Conservation (phyloP, 2,113 vertebrate genomes). For the Cathartes aura region DNA sequence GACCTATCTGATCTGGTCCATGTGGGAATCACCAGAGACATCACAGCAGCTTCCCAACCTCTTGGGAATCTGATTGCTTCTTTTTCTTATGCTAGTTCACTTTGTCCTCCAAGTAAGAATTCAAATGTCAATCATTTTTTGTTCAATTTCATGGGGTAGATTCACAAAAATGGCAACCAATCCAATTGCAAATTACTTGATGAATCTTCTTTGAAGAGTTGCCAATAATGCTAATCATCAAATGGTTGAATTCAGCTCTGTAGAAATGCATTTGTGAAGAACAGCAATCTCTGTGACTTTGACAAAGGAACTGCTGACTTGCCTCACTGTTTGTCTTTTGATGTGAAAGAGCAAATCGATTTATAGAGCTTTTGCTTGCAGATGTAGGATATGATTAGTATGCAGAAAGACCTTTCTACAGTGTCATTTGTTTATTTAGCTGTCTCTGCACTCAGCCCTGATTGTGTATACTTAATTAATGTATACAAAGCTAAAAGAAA, state of each 20-base stretch:
- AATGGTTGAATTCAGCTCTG: conserved; percentile 88
- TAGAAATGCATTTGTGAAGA: conserved; percentile 91
- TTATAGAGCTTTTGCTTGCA: conserved; percentile 90
- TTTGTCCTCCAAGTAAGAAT: conserved; percentile 76
- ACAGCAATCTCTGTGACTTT: conserved; percentile 99
- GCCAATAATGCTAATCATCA: conserved; percentile 97
- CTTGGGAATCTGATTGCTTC: conserved; percentile 41
- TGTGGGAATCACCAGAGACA: conserved; percentile 43
- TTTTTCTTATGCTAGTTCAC: conserved; percentile 56
- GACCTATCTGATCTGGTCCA: background rate
- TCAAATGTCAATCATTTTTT: conserved; percentile 82
- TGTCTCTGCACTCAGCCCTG: conserved; percentile 82
- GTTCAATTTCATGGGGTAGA: conserved; percentile 79
- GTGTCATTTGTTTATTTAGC: conserved; percentile 89
- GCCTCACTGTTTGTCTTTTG: conserved; percentile 99
- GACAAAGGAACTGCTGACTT: conserved; percentile 99
- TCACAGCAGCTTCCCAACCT: background rate
- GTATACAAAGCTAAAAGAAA: conserved; percentile 82
- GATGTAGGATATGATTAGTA: conserved; percentile 94
- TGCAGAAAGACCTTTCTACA: conserved; percentile 88
- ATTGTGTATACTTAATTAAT: conserved; percentile 87
- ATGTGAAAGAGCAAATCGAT: conserved; percentile 99
- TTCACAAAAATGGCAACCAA: conserved; percentile 84
- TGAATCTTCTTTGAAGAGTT: conserved; percentile 96
- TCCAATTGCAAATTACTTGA: conserved; percentile 86